phyloP scores from a whole-genome alignment of 1,140 invertebrate genomes.

The Ctenoplectra terminalis region DNA sequence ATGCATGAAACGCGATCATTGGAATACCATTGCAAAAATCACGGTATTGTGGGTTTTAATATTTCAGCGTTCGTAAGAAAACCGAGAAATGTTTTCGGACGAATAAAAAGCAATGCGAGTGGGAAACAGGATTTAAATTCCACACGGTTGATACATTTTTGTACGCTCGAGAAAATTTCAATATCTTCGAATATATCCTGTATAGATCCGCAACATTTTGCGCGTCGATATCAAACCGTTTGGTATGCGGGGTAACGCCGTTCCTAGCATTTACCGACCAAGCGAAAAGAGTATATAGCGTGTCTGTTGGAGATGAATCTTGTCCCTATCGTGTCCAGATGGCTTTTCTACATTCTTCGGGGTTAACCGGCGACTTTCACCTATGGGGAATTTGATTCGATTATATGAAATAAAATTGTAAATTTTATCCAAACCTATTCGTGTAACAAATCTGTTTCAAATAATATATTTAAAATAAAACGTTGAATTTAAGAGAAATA shows the following conservation, averaged over 20 bases:
- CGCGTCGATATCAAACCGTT: constrained; percentile 48
- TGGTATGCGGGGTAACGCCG: constrained; percentile 46
- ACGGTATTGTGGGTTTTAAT: constrained; percentile 38
- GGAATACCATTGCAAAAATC: constrained; percentile 23
- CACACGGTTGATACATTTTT: constrained; percentile 52
- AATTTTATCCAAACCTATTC: not conserved
- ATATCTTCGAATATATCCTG: constrained; percentile 39
- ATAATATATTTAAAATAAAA: not conserved
- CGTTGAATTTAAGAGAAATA: no score
- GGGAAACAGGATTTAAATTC: constrained; percentile 44
- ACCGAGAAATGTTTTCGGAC: constrained; percentile 47
- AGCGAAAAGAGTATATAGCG: constrained; percentile 39
- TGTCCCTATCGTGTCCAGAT: constrained; percentile 42
- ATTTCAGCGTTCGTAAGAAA: constrained; percentile 33
- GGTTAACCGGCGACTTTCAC: constrained; percentile 22
- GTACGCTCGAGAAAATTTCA: constrained; percentile 53
- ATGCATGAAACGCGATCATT: constrained; percentile 4
- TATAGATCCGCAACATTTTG: constrained; percentile 20
- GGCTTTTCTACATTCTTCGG: constrained; percentile 26
- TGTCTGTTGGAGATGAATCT: constrained; percentile 44
- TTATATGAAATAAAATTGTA: not conserved
- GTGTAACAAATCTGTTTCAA: not conserved
- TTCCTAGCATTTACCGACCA: constrained; percentile 50
- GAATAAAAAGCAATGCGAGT: constrained; percentile 35
- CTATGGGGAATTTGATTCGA: not conserved